Conservation (phyloP, 2,888 invertebrate genomes). For the Bruchidius siliquastri region DNA sequence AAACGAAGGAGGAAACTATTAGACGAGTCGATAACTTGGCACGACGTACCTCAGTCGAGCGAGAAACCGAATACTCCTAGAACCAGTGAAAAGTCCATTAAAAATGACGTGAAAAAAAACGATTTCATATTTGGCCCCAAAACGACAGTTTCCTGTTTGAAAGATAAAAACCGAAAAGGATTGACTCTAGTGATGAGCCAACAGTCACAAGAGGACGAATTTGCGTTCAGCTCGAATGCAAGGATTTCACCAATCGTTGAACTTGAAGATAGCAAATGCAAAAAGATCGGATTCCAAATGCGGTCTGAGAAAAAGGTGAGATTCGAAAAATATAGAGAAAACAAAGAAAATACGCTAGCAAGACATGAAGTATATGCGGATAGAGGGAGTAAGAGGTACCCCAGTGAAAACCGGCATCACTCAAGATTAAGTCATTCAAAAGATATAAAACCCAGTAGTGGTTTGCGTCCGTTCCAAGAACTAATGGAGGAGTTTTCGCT, state of each 20-base stretch:
- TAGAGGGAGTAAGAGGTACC: too few species aligned
- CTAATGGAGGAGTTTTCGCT: background rate
- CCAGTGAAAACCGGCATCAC: too few species aligned
- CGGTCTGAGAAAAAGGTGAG: background rate
- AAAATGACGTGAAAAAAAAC: background rate
- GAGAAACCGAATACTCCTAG: background rate
- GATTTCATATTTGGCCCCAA: background rate
- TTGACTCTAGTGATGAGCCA: background rate
- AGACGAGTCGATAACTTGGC: background rate
- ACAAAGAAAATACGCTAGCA: too few species aligned
- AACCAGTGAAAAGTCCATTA: background rate
- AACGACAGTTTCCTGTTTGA: background rate
- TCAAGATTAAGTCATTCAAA: too few species aligned
- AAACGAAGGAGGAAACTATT: background rate
- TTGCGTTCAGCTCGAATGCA: background rate
- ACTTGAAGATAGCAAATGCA: background rate
- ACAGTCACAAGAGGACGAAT: background rate
- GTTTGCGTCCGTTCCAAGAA: too few species aligned
- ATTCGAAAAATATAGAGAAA: background rate
- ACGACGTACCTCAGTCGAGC: background rate
- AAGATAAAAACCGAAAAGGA: background rate
- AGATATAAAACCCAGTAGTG: too few species aligned
- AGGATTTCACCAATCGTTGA: background rate
- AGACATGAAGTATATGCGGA: too few species aligned
- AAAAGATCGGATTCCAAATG: background rate